Evolutionary conservation across 2,797 vertebrate genomes (phyloP).

Genomic region (Spinibarbus caldwelli): DNA sequence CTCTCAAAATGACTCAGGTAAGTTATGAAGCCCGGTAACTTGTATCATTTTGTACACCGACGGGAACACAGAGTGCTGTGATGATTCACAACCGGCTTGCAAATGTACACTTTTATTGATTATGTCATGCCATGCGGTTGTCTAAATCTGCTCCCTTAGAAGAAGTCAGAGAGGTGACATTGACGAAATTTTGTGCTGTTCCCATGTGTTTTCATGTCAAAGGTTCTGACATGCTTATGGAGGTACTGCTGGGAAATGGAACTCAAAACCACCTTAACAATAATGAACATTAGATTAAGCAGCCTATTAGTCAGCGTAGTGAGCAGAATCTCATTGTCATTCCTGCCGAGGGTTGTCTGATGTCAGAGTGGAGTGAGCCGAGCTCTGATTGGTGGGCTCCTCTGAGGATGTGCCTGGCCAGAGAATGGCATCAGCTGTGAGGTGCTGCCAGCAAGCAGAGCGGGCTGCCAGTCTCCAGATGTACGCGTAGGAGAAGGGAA

Average conservation of each 20-base stretch:
- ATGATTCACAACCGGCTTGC: slow-evolving; percentile 32
- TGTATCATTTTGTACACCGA: slow-evolving; percentile 37
- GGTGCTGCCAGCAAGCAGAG: slow-evolving; percentile 32
- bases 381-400: slow-evolving; percentile 77
- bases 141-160: slow-evolving; percentile 1
- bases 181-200: not conserved
- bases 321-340: slow-evolving; percentile 75
- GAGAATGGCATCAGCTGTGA: slow-evolving; percentile 66
- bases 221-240: not conserved
- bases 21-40: slow-evolving; percentile 29
- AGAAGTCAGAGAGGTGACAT: not conserved
- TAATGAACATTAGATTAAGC: slow-evolving; percentile 22
- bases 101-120: slow-evolving; percentile 39
- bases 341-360: slow-evolving; percentile 55
- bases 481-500: slow-evolving; percentile 59
- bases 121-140: slow-evolving; percentile 13
- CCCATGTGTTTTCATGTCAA: not conserved
- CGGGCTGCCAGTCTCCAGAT: slow-evolving; percentile 30
- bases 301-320: slow-evolving; percentile 65
- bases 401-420: slow-evolving; percentile 71
- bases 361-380: slow-evolving; percentile 62
- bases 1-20: slow-evolving; percentile 23
- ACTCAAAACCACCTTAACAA: not conserved
- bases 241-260: not conserved
- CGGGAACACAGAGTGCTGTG: slow-evolving; percentile 14